Evolutionary conservation across 2,797 vertebrate species (phyloP), one percentile per base, ranked within the genome.

Genomic region (Peromyscus aztecus): DNA sequence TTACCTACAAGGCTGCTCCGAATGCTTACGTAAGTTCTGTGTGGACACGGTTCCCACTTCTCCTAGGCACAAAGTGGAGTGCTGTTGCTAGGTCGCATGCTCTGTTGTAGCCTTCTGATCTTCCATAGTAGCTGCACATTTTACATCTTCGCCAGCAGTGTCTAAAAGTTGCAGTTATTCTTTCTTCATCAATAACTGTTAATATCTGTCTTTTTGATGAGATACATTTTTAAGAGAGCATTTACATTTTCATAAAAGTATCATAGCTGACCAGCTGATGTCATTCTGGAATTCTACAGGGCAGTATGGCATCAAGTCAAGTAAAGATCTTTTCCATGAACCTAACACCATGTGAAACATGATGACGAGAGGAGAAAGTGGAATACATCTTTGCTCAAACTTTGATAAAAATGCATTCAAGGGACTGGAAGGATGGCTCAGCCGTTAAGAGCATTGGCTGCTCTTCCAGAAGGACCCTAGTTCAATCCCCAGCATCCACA

Each of bases 171-270:
- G 23, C 52, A 52, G 43, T 55, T 81, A 12, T 27, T 17, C 55
- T 63, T 40, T 9, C 2, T 19, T 87, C 29, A 63, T 24, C 86
- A 77, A 61, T 16, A 89, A 43, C 77, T 83, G 37, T 40, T 83
- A 71, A 43, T 73, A 94, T 55, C 14, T 55, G n/a, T 88, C 93
- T 65, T 91, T 93, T 61, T 57, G 29, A 43, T 61, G 27, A 61
- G 19, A 29, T 9, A 27, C 0, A 6, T 57, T 87, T 95, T 55
- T 52, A 67, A 55, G 59, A 75, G n/a, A 71, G 34, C 40, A 59
- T 65, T 90, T 87, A 82, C 24, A n/a, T 92, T 90, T 52, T 81
- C n/a, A 21, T 49, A 87, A 24, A 90, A 87, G 9, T 43, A 95
- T 77, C 29, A 65, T 34, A 46, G 43, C 6, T 91, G 82, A 75